These are phyloP conservation scores for Creontiades dilutus DNA, from an alignment of 2,888 invertebrate species.

Conservation along the genomic window DNA sequence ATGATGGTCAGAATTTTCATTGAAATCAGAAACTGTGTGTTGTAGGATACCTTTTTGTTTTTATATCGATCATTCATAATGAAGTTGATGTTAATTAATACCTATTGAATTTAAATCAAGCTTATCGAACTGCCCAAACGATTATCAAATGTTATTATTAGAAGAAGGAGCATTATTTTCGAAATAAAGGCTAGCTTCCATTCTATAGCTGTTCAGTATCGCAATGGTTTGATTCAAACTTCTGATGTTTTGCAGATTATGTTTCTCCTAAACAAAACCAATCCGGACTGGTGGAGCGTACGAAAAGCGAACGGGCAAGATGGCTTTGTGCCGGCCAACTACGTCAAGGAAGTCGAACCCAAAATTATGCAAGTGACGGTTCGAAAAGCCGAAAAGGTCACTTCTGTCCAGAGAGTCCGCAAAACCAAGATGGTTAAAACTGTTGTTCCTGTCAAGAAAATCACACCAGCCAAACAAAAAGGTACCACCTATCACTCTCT, in stretches of 20 bases:
- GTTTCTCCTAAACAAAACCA: constrained; percentile 95
- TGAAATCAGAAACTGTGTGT: too few species aligned
- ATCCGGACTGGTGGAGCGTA: constrained; percentile 99
- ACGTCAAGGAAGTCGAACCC: constrained; percentile 94
- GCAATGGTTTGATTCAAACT: too few species aligned
- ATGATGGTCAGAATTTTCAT: too few species aligned
- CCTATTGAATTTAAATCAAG: too few species aligned
- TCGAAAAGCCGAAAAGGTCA: constrained; percentile 90
- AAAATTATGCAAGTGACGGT: constrained; percentile 91
- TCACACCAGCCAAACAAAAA: constrained; percentile 77
- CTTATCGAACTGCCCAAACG: too few species aligned
- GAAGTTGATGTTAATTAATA: too few species aligned
- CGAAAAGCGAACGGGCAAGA: constrained; percentile 93
- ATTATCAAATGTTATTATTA: too few species aligned
- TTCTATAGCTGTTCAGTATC: too few species aligned
- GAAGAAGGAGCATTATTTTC: too few species aligned
- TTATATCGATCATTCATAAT: too few species aligned
- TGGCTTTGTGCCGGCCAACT: constrained; percentile 98
- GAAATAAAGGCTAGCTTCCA: too few species aligned
- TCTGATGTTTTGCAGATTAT: constrained; percentile 80
- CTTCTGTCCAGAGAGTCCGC: constrained; percentile 90
- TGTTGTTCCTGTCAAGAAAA: constrained; percentile 86
- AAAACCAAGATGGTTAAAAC: constrained; percentile 93
- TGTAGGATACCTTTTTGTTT: too few species aligned
- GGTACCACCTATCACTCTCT: constrained; percentile 73